A percentile compares a stretch with the other conserved stretches of the same genome.
phyloP scores from a whole-genome alignment of 2,797 vertebrate genomes.

The Notolepis coatsorum region DNA sequence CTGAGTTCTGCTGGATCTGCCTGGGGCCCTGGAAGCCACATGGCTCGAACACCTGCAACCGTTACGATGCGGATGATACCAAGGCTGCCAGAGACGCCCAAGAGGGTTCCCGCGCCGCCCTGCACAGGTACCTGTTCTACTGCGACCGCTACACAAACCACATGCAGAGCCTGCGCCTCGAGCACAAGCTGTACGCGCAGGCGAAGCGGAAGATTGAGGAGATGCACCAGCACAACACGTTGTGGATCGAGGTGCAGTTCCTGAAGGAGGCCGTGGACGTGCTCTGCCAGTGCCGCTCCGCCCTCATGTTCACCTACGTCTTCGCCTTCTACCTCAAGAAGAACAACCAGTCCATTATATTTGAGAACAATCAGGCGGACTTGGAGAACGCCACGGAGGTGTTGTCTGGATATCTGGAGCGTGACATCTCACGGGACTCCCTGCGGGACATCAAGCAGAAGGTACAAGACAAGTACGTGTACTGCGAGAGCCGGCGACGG shows the following conservation, averaged over 20 bases:
- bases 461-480: conserved; percentile 95
- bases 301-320: conserved; percentile 94
- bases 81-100: conserved; percentile 91
- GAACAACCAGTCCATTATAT: conserved; percentile 96
- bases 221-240: conserved; percentile 95
- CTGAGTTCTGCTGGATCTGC: conserved; percentile 94
- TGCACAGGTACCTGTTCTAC: conserved; percentile 94
- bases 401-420: conserved; percentile 86
- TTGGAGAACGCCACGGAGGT: background rate
- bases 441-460: conserved; percentile 95
- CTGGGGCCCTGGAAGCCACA: conserved; percentile 93
- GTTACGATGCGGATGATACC: conserved; percentile 92
- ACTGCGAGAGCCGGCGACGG: background rate
- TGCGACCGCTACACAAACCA: conserved; percentile 96
- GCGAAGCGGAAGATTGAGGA: conserved; percentile 94
- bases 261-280: conserved; percentile 92
- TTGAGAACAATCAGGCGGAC: conserved; percentile 73
- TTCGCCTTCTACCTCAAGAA: conserved; percentile 97
- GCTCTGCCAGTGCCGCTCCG: conserved; percentile 92
- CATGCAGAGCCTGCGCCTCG: conserved; percentile 93
- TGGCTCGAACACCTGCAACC: conserved; percentile 94
- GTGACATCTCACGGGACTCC: conserved; percentile 93
- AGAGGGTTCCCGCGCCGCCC: conserved; percentile 90
- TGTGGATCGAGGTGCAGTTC: conserved; percentile 94
- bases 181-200: conserved; percentile 92